These are phyloP conservation scores for Donacobius atricapilla DNA, from an alignment of 2,113 vertebrate species.

Conservation along the genomic window DNA sequence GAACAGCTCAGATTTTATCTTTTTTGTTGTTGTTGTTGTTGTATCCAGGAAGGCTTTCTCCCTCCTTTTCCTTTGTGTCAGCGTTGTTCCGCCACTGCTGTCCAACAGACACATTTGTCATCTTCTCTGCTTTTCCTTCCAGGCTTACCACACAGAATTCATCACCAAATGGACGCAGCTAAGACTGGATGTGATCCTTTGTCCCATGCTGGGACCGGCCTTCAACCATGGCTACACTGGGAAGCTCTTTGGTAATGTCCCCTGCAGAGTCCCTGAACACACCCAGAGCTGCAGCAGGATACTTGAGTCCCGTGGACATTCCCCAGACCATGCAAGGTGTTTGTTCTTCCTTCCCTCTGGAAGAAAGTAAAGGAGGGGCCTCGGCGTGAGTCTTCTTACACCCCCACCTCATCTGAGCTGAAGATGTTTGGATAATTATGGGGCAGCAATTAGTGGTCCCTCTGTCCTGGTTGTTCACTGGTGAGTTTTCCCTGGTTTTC, in stretches of 20 bases:
- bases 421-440: not conserved
- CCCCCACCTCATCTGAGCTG: not conserved
- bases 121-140: not conserved
- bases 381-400: not conserved
- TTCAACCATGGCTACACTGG: slow-evolving; percentile 73
- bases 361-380: not conserved
- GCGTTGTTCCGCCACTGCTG: not conserved
- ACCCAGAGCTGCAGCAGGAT: not conserved
- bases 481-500: not conserved
- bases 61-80: not conserved
- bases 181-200: slow-evolving; percentile 85
- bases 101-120: not conserved
- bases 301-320: not conserved
- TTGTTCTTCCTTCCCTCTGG: not conserved
- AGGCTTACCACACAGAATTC: slow-evolving; percentile 79
- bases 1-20: not conserved
- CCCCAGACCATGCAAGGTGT: accelerated
- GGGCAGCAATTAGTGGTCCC: not conserved
- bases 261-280: not conserved
- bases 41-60: not conserved
- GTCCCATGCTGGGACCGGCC: slow-evolving; percentile 82
- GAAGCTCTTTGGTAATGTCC: slow-evolving; percentile 64
- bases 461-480: not conserved
- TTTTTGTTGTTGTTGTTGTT: not conserved
- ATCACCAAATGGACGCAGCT: slow-evolving; percentile 79